Conservation (phyloP, 2,113 vertebrate genomes). For the Mobula hypostoma region DNA sequence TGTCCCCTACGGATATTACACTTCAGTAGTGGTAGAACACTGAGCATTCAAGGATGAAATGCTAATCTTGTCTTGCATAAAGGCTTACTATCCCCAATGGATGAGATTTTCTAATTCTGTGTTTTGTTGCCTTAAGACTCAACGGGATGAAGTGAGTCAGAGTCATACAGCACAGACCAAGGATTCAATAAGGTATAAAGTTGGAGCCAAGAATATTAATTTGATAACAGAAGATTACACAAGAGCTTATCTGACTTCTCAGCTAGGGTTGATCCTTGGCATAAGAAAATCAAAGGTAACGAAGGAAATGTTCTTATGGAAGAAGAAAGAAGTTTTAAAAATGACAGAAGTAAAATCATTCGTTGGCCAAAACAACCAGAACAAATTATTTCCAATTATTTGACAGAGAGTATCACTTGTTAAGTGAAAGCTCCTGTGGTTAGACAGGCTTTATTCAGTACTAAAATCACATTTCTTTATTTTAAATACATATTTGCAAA, state of each 20-base stretch:
- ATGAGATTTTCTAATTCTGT: not conserved
- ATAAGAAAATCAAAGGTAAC: not conserved
- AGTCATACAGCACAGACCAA: too few species aligned
- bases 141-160: not conserved
- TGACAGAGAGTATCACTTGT: not conserved
- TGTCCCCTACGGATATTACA: not conserved
- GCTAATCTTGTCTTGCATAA: not conserved
- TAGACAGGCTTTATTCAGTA: not conserved
- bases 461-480: not conserved
- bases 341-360: not conserved
- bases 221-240: not conserved
- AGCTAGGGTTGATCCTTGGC: not conserved
- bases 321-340: not conserved
- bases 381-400: not conserved
- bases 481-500: not conserved
- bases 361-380: not conserved
- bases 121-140: not conserved
- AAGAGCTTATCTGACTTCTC: not conserved
- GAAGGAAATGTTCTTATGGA: not conserved
- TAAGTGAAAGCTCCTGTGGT: conserved; percentile 4
- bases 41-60: not conserved
- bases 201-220: not conserved
- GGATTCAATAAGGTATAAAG: not conserved
- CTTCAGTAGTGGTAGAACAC: not conserved
- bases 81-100: not conserved